Evolutionary conservation across 2,113 vertebrate species (phyloP).

Genomic region (Acinonyx jubatus): DNA sequence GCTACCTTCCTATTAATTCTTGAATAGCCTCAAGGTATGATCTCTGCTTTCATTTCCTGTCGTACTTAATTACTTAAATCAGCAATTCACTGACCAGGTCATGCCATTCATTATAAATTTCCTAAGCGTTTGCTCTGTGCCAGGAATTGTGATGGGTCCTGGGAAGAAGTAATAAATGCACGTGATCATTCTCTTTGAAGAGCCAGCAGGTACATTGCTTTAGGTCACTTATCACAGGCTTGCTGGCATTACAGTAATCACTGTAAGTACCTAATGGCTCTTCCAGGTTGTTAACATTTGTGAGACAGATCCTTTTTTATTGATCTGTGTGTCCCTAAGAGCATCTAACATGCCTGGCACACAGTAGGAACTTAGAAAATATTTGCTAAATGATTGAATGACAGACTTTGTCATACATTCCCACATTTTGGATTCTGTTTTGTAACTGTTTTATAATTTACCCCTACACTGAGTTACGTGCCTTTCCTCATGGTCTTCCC

Average conservation of each 20-base stretch:
- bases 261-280: not conserved
- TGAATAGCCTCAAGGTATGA: not conserved
- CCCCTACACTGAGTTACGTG: not conserved
- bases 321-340: not conserved
- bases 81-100: not conserved
- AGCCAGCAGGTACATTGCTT: rapidly evolving
- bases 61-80: not conserved
- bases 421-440: not conserved
- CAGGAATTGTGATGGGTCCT: not conserved
- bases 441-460: not conserved
- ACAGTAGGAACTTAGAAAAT: not conserved
- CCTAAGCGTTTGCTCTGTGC: not conserved
- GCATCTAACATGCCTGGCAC: not conserved
- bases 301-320: not conserved
- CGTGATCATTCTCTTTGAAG: not conserved
- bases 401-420: not conserved
- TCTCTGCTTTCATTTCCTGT: not conserved
- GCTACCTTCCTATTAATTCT: not conserved
- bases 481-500: not conserved
- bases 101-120: not conserved
- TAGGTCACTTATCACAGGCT: not conserved
- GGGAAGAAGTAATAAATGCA: not conserved
- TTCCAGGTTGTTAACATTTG: not conserved
- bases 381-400: not conserved
- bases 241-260: not conserved